Base-by-base conservation (phyloP, 2,797 vertebrate genomes). In the Characodon lateralis region DNA sequence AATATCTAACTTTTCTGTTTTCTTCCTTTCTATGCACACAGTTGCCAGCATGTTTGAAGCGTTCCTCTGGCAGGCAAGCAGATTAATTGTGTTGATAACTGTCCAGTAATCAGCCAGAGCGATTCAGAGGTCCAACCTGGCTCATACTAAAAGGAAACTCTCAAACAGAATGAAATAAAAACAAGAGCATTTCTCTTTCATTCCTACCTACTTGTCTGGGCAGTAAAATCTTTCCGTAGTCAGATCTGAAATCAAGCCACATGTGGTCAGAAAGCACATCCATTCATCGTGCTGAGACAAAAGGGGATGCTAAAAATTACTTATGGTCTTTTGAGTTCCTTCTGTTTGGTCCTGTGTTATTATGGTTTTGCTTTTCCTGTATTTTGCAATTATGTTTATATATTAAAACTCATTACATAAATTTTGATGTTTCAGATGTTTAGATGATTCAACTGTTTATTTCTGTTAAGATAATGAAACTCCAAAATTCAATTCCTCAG, bases 71-170 rank as follows among this genome's bases (percentile, higher is more conserved):
- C 83, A 86, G 85, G 68, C 73, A 8, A 28, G 76, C 50, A 79
- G 79, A 82, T 77, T 50, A 77, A 48, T 56, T 13, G 66, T 0
- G 13, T 10, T 74, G 90, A 89, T 91, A 88, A 72, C n/a, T 0
- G 53, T 41, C 55, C 68, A 53, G 83, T 80, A 81, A 88, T 89
- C 87, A 87, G 83, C 78, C n/a, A 5, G 51, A 73, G 10, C 56
- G 77, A 87, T 84, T 59, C 72, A 53, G 61, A 76, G 9, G 22
- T 73, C 72, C 0, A 46, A 89, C 71, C 79, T 90, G 90, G 89
- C 88, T 85, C 75, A n/a, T 16, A 48, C 79, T 89, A 46, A 51
- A 91, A 87, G 78, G 81, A 82, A 83, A 80, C 46, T 51, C 76
- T 83, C 0, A 24, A 77, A 41, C 5, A 63, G 73, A 55, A 56